phyloP scores from a whole-genome alignment of 2,888 invertebrate genomes.

The Caenorhabditis doughertyi region DNA sequence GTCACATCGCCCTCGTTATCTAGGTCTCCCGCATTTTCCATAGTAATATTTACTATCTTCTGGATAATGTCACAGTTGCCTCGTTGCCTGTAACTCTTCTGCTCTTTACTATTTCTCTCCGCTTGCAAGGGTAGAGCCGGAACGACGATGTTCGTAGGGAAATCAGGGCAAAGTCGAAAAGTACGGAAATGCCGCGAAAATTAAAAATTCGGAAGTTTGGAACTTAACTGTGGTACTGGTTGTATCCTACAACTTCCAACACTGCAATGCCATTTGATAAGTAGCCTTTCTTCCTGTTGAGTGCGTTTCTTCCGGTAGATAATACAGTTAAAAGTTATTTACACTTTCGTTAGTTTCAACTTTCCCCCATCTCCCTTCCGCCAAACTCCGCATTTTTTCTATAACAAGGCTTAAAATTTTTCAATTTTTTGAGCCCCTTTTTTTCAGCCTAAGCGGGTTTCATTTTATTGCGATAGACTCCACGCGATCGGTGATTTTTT shows the following conservation, averaged over 20 bases:
- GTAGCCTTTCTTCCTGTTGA: no score
- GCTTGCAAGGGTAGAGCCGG: conserved; percentile 42
- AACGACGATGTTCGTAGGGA: conserved; percentile 26
- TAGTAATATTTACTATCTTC: neutral
- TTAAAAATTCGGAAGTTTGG: neutral
- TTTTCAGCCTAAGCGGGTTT: conserved; percentile 8
- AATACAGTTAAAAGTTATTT: no score
- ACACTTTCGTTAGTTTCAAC: no score
- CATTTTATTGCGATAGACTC: conserved; percentile 1
- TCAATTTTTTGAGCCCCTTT: neutral
- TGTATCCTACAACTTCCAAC: no score
- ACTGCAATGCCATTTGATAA: no score
- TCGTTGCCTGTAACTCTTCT: conserved; percentile 32
- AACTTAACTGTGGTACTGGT: no score
- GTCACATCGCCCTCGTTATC: conserved; percentile 54
- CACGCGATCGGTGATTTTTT: conserved; percentile 42
- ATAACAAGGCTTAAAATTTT: neutral
- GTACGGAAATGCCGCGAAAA: neutral
- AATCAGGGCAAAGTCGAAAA: conserved; percentile 48
- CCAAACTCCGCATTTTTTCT: neutral
- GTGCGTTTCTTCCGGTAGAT: no score
- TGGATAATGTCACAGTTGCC: conserved; percentile 33
- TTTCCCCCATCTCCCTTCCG: neutral
- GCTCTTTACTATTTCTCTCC: neutral
- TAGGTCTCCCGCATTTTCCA: conserved; percentile 28